Base-by-base conservation (phyloP, 2,797 vertebrate genomes). In the Gambusia yucatana region DNA sequence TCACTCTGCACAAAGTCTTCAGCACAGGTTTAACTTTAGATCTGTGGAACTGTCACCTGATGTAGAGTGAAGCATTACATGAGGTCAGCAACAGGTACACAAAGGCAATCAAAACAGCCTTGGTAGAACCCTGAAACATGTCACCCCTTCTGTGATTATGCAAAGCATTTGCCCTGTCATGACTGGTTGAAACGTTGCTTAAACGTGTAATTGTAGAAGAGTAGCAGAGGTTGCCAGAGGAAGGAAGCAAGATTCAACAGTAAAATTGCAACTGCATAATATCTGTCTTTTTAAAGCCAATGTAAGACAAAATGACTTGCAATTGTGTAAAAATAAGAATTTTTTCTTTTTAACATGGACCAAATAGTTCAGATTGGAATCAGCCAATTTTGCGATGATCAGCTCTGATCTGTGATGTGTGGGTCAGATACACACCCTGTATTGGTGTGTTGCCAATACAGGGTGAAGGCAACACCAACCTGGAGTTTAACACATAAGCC, bases 1-100 rank as follows among this genome's bases (percentile, higher is more conserved):
- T 70, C 33, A 71, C 77, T 76, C 47, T 33, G 39, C 20, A 70
- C 36, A 59, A 50, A 43, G 75, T 83, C 33, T 69, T 17, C 79
- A 36, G 75, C 14, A 4, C 30, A 75, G 14, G 48, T 75, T 72
- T 78, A 41, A 46, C 7, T 44, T 44, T 44, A 25, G 25, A 43
- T 46, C 59, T 61, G 59, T 61, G 59, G 13, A n/a, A 44, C 16
- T 71, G 61, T 63, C 22, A n/a, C 52, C 17, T 71, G 28, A 47
- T 61, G 39, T 43, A 61, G 28, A n/a, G 41, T 47, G 5, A 78
- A 48, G 43, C 69, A 47, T 47, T 28, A 43, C 44, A 57, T 22
- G 41, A 20, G 44, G 39, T 74, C 7, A 43, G 13, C 25, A 17
- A 52, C 22, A 25, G 20, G 50, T 25, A 69, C 63, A 55, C 36